Percentiles rank a stretch among this genome's conserved stretches.
Evolutionary conservation across 35 echinoderm and acorn worm species (phyloP).

Genomic region (Lytechinus variegatus): DNA sequence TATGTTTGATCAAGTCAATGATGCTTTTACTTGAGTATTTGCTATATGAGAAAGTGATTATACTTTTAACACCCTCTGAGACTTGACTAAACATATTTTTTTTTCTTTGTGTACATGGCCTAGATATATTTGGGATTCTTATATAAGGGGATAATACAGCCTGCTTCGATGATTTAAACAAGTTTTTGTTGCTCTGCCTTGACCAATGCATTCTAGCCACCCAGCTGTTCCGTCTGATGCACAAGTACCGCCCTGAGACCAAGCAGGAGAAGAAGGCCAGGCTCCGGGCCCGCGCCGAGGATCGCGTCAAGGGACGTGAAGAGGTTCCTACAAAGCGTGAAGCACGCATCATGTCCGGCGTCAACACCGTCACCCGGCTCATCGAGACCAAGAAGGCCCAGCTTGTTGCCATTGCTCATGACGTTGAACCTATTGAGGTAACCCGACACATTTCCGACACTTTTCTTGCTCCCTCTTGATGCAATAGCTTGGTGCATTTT

Average conservation of each 20-base stretch:
- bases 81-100: not conserved
- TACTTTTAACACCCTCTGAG: conserved; percentile 25
- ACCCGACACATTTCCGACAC: too few species aligned
- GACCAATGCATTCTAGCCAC: conserved; percentile 59
- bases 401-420: conserved; percentile 96
- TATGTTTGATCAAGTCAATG: conserved; percentile 40
- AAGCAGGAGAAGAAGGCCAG: conserved; percentile 95
- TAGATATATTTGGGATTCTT: too few species aligned
- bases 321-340: conserved; percentile 91
- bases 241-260: conserved; percentile 94
- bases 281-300: conserved; percentile 90
- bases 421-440: conserved; percentile 98
- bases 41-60: conserved; percentile 64
- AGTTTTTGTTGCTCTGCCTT: too few species aligned
- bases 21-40: conserved; percentile 65
- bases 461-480: too few species aligned
- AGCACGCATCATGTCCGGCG: conserved; percentile 74
- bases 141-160: too few species aligned
- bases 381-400: conserved; percentile 98
- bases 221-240: conserved; percentile 90
- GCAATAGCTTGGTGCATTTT: too few species aligned
- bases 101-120: too few species aligned
- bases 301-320: conserved; percentile 90
- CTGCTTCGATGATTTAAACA: too few species aligned
- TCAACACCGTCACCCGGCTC: conserved; percentile 91